A percentile compares a stretch with the other conserved stretches of the same genome.
phyloP scores from a whole-genome alignment of 2,113 vertebrate species.

The Stegastes partitus region DNA sequence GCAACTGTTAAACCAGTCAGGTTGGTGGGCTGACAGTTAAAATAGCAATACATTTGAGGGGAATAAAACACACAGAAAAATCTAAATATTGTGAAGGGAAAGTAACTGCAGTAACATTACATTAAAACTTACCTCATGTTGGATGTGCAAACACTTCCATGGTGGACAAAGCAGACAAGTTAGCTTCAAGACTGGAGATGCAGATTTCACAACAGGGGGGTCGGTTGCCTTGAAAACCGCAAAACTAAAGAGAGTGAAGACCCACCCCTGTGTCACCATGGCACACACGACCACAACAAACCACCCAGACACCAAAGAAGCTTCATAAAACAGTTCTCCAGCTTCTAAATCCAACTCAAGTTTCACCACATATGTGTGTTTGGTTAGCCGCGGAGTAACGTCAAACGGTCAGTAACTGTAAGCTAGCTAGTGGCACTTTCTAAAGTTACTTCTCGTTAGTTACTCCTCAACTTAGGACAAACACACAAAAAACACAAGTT shows the following conservation, averaged over 20 bases:
- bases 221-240: slow-evolving; percentile 80
- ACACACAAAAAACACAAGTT: not conserved
- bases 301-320: not conserved
- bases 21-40: too few relatives aligned
- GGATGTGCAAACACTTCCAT: not conserved
- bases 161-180: not conserved
- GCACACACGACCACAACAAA: slow-evolving; percentile 66
- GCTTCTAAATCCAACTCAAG: not conserved
- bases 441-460: slow-evolving; percentile 34
- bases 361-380: accelerated
- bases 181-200: not conserved
- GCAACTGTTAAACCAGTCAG: too few relatives aligned
- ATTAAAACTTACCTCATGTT: slow-evolving; percentile 34
- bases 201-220: not conserved
- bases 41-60: too few relatives aligned
- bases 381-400: not conserved
- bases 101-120: too few relatives aligned
- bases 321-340: not conserved
- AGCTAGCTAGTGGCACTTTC: slow-evolving; percentile 12
- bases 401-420: not conserved
- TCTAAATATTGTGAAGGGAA: too few relatives aligned
- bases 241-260: slow-evolving; percentile 59
- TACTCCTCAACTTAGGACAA: not conserved
- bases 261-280: slow-evolving; percentile 73
- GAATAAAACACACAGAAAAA: too few relatives aligned